Evolutionary conservation across 2,113 vertebrate genomes (phyloP).

Genomic region (Xyliphius kryptos): DNA sequence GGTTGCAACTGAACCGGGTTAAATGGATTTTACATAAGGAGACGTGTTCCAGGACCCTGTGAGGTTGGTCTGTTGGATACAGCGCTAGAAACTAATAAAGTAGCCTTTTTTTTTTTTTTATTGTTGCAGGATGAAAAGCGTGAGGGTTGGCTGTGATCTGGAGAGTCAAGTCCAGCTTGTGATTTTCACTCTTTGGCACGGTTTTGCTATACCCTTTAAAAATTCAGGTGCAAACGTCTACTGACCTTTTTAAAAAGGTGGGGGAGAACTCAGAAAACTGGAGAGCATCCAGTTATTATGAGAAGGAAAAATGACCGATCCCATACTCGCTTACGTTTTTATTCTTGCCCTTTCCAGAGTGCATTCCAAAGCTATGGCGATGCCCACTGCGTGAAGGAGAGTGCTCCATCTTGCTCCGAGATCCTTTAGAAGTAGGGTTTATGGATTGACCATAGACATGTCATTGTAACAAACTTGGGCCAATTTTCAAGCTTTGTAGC

Average conservation of each 20-base stretch:
- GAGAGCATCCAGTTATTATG: slow-evolving; percentile 22
- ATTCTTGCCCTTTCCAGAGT: slow-evolving; percentile 46
- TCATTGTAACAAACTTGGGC: no score
- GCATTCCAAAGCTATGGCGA: slow-evolving; percentile 42
- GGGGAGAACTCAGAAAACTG: no score
- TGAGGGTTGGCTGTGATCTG: slow-evolving; percentile 62
- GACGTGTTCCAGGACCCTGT: slow-evolving; percentile 43
- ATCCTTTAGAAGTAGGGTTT: no score
- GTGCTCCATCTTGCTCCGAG: no score
- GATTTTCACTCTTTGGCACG: slow-evolving; percentile 63
- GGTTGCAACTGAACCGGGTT: slow-evolving; percentile 22
- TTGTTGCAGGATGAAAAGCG: slow-evolving; percentile 54
- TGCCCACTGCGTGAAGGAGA: slow-evolving; percentile 11
- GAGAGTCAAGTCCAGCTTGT: slow-evolving; percentile 58
- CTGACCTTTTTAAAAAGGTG: slow-evolving; percentile 51
- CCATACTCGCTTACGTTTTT: slow-evolving; percentile 17
- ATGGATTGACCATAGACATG: no score
- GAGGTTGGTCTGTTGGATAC: slow-evolving; percentile 59
- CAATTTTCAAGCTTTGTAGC: slow-evolving; percentile 21
- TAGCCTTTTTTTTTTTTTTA: slow-evolving; percentile 21
- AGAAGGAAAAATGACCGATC: slow-evolving; percentile 35
- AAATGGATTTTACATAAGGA: slow-evolving; percentile 48
- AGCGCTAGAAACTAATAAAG: slow-evolving; percentile 45
- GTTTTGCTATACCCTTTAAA: slow-evolving; percentile 52
- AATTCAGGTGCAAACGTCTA: slow-evolving; percentile 61